These are phyloP conservation scores for Siniperca obscura DNA, from an alignment of 2,797 vertebrate species.

Conservation along the genomic window DNA sequence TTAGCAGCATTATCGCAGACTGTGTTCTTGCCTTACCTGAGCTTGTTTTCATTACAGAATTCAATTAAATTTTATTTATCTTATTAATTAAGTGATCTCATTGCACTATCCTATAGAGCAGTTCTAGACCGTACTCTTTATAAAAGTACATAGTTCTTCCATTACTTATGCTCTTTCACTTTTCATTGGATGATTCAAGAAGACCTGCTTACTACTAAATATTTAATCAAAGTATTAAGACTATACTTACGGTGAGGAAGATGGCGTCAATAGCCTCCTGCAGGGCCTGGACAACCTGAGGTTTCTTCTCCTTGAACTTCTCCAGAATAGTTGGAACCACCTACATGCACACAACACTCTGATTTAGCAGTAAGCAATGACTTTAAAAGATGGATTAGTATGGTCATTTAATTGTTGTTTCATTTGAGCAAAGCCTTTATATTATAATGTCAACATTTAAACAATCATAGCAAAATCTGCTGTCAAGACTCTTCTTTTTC, in stretches of 20 bases:
- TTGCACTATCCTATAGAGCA: too few relatives aligned
- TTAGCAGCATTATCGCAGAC: too few relatives aligned
- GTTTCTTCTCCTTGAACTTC: constrained; percentile 99
- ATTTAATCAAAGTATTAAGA: background rate
- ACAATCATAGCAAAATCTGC: background rate
- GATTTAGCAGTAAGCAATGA: background rate
- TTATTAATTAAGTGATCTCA: too few relatives aligned
- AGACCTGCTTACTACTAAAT: background rate
- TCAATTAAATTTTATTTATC: too few relatives aligned
- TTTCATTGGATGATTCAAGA: background rate
- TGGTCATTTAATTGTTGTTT: background rate
- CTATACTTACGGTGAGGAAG: constrained; percentile 93
- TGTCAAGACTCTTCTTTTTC: too few relatives aligned
- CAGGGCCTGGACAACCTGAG: constrained; percentile 95
- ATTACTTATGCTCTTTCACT: too few relatives aligned
- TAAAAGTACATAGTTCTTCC: too few relatives aligned
- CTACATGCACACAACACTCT: constrained; percentile 72
- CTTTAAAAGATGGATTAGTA: background rate
- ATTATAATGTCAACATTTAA: background rate
- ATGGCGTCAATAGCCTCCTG: constrained; percentile 98
- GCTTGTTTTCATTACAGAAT: too few relatives aligned
- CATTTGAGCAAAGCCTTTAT: background rate
- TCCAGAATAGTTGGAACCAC: constrained; percentile 97
- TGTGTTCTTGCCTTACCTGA: too few relatives aligned
- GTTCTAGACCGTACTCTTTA: too few relatives aligned